Evolutionary conservation across 1,140 invertebrate genomes (phyloP), one percentile per base, ranked within the genome.

Genomic region (Drosophila rufa): DNA sequence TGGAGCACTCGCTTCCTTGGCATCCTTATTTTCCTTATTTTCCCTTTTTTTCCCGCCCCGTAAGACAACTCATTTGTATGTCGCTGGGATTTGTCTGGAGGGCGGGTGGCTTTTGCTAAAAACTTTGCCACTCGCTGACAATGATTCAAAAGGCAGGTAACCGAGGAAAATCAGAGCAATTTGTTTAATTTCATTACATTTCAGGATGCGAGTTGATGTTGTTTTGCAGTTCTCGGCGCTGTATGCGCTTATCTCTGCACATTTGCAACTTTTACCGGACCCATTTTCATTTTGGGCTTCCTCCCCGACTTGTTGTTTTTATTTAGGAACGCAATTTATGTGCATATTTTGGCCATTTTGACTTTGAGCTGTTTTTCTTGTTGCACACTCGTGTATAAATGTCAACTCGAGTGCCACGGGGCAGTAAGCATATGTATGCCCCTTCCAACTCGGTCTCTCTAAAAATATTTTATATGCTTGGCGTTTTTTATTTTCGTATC

Each of bases 31-130:
- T 61, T 61, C 42, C 40, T 60, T 33, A 36, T 45, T 65, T 70
- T 67, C 47, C 47, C 46, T 36, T 45, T 69, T 69, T 66, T 43
- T 17, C 66, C 67, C 53, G 27, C 38, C 66, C 51, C 53, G n/a
- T 36, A 73, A 50, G 85, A 85, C 85, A 89, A 90, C 84, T 90
- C 79, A 89, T 90, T 89, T 89, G 85, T 85, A 74, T 81, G 69
- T 75, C 73, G 66, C 53, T 33, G 51, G 84, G 84, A 89, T 82
- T 79, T 85, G 78, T 75, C 11, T 33, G 36, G 40, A 69, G 71
- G 67, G 11, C 11, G 11, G 36, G 11, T 4, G 36, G 36, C 36
- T 14, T 14, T 12, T 38, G 51, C 30, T 14, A 59, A 67, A 80
- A 87, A 78, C 58, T 79, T 82, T 79, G 46, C 65, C 62, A 66